phyloP scores from a whole-genome alignment of 2,113 vertebrate species.

The Salvelinus sp. region DNA sequence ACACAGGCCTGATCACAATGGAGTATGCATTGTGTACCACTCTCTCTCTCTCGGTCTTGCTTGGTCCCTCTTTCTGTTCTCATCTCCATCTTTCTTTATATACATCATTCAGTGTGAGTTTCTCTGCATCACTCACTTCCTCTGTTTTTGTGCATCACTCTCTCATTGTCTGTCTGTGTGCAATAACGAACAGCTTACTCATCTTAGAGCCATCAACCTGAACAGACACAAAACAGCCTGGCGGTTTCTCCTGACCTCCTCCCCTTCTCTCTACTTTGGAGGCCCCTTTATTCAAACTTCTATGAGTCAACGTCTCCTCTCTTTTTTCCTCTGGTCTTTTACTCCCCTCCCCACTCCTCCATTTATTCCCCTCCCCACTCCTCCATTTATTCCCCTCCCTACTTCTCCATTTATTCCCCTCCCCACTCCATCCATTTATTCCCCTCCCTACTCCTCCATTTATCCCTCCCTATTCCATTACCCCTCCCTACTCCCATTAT shows the following conservation, averaged over 20 bases:
- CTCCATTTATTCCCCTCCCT: too few relatives aligned
- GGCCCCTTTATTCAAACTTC: not conserved
- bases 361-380: too few relatives aligned
- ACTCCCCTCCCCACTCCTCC: too few relatives aligned
- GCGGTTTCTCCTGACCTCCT: constrained; percentile 31
- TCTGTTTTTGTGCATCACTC: not conserved
- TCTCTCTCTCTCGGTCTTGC: not conserved
- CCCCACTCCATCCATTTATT: not conserved
- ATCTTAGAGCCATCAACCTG: constrained; percentile 44
- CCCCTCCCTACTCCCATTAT: not conserved
- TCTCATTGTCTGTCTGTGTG: not conserved
- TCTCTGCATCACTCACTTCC: not conserved
- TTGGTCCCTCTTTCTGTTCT: constrained; percentile 16
- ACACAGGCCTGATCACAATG: constrained; percentile 15
- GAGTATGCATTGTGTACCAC: constrained; percentile 3
- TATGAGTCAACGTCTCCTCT: not conserved
- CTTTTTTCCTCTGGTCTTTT: constrained; percentile 20
- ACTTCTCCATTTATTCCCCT: not conserved
- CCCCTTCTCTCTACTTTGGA: constrained; percentile 16
- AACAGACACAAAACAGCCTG: constrained; percentile 36
- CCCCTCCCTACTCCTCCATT: too few relatives aligned
- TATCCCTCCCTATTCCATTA: too few relatives aligned
- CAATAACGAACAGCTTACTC: constrained; percentile 30
- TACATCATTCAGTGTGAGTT: not conserved
- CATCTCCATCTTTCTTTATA: not conserved